These are phyloP conservation scores for Nasonovia ribisnigri DNA, from an alignment of 2,888 invertebrate genomes.

Conservation along the genomic window DNA sequence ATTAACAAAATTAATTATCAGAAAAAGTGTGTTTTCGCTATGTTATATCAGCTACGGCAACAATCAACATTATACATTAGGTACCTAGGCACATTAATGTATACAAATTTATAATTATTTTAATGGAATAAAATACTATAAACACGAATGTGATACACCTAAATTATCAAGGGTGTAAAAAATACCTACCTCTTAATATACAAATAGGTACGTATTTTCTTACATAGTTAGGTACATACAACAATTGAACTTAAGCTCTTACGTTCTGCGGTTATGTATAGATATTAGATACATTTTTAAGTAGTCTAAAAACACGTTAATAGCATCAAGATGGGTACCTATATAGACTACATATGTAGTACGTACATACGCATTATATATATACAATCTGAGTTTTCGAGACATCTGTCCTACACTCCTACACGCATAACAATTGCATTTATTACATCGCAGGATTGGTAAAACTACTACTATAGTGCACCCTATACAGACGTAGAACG, in stretches of 20 bases:
- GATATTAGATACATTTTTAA: background rate
- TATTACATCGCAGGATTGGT: background rate
- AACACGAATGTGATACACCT: background rate
- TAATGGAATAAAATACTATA: background rate
- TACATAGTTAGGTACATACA: too few species aligned
- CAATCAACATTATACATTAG: background rate
- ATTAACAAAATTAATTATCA: background rate
- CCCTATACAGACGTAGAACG: background rate
- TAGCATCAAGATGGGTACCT: conserved; percentile 39
- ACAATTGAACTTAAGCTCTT: background rate
- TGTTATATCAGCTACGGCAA: background rate
- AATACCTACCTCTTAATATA: too few species aligned
- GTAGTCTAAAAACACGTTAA: conserved; percentile 25
- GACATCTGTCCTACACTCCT: conserved; percentile 49
- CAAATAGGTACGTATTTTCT: background rate
- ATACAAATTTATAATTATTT: background rate
- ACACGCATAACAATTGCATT: conserved; percentile 34
- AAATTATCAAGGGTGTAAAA: background rate
- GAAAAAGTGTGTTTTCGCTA: background rate
- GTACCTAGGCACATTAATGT: background rate
- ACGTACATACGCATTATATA: background rate
- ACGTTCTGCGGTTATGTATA: background rate
- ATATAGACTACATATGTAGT: background rate
- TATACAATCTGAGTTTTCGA: conserved; percentile 13
- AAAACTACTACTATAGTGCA: background rate